These are phyloP conservation scores for Echiichthys vipera DNA, from an alignment of 2,797 vertebrate genomes.

Conservation along the genomic window DNA sequence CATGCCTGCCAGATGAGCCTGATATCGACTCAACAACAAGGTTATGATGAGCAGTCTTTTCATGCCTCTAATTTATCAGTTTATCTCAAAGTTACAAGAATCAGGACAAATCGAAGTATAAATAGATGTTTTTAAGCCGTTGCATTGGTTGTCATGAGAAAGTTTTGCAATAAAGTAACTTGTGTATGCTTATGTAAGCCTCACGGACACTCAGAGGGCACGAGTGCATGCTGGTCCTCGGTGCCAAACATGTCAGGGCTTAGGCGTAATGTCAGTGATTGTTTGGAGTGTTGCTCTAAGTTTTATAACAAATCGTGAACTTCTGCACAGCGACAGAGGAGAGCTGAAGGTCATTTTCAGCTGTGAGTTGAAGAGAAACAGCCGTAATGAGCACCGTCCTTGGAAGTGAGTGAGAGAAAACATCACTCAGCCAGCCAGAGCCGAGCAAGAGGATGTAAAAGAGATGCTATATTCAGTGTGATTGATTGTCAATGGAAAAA, in stretches of 20 bases:
- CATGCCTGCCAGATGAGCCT: constrained; percentile 68
- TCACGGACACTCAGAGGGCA: neutral
- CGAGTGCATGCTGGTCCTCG: neutral
- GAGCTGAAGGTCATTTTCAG: constrained; percentile 68
- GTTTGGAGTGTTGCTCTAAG: constrained; percentile 34
- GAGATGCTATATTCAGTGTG: constrained; percentile 60
- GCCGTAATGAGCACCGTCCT: constrained; percentile 70
- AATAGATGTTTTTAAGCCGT: constrained; percentile 15
- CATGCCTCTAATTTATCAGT: constrained; percentile 59
- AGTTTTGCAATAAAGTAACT: neutral
- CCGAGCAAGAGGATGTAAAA: constrained; percentile 47
- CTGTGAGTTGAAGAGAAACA: constrained; percentile 61
- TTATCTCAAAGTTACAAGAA: constrained; percentile 37
- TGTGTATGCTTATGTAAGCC: neutral
- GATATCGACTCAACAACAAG: constrained; percentile 70
- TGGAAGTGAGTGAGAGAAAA: constrained; percentile 54
- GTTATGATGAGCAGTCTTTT: constrained; percentile 64
- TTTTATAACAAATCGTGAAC: constrained; percentile 38
- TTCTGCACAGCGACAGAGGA: constrained; percentile 34
- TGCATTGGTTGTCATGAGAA: constrained; percentile 18
- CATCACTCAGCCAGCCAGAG: constrained; percentile 55
- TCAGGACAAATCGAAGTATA: constrained; percentile 27
- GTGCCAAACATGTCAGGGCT: constrained; percentile 12
- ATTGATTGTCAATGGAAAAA: constrained; percentile 63
- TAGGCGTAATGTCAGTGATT: constrained; percentile 12